These are phyloP conservation scores for Arion vulgaris DNA, from an alignment of 1,140 invertebrate species.

Conservation along the genomic window DNA sequence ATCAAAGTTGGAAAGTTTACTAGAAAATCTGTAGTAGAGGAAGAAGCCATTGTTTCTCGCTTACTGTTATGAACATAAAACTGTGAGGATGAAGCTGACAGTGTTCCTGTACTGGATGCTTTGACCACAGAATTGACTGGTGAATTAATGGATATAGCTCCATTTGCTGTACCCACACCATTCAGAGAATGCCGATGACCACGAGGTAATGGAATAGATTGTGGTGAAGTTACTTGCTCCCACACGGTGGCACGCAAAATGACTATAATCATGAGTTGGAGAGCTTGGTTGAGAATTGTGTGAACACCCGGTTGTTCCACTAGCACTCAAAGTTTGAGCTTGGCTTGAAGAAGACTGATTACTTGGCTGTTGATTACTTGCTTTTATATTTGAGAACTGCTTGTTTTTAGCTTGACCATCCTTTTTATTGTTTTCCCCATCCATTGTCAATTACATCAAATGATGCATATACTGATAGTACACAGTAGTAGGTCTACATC, in stretches of 20 bases:
- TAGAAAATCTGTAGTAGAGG: constrained; percentile 24
- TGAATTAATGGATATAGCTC: constrained; percentile 8
- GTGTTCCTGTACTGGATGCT: constrained; percentile 36
- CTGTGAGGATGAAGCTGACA: constrained; percentile 5
- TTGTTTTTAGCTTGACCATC: constrained; percentile 39
- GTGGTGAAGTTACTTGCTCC: constrained; percentile 1
- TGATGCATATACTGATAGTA: not conserved
- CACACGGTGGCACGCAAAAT: not conserved
- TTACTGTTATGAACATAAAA: constrained; percentile 18
- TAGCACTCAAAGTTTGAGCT: not conserved
- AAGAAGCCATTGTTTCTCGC: constrained; percentile 7
- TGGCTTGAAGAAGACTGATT: not conserved
- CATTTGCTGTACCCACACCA: constrained; percentile 26
- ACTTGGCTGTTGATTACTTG: constrained; percentile 19
- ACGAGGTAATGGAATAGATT: not conserved
- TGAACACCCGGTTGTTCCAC: not conserved
- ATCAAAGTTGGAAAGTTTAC: not conserved
- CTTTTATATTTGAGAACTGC: constrained; percentile 19
- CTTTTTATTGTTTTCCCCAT: constrained; percentile 35
- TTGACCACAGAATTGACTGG: constrained; percentile 25
- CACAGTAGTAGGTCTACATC: not conserved
- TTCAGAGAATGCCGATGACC: constrained; percentile 31
- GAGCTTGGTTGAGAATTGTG: not conserved
- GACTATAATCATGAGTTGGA: constrained; percentile 12
- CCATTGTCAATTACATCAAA: constrained; percentile 12